Base-by-base conservation (phyloP, 2,797 vertebrate species). In the Siniperca undulata region DNA sequence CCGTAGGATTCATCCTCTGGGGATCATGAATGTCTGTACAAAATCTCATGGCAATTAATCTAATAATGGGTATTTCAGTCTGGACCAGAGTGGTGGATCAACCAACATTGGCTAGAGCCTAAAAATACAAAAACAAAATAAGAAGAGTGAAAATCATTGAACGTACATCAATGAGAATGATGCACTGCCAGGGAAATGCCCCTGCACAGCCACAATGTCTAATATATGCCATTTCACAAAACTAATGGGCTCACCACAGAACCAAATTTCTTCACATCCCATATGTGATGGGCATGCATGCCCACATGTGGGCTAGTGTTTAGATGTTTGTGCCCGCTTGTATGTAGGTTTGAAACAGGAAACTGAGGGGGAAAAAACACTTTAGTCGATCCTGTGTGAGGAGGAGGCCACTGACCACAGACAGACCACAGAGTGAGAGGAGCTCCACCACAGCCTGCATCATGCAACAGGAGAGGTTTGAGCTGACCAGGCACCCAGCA, bases 381-480 rank as follows among this genome's bases (percentile, higher is more conserved):
- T 88, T 86, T 60, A 76, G 73, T 79, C 19, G 67, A 89, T 91
- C 70, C 75, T 87, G 82, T 86, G 85, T 81, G 74, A 86, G 70
- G 76, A 86, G 70, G 61, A 88, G 82, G 65, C 89, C 76, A 64
- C 80, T 80, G 86, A 92, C 89, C 92, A 91, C 91, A 91, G 88
- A 69, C 60, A 9, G 36, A 80, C 87, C 90, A 17, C 88, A 90
- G 80, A 80, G 62, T 77, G 61, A 87, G 75, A 60, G 34, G 62
- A 84, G 70, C 59, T 60, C 2, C 19, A 81, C 87, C 84, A 9
- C 83, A 80, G 78, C 65, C 52, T 80, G 69, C 82, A 68, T 1
- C 5, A 73, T 75, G 75, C 88, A 80, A 82, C 68, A 73, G 52
- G 84, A 88, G 81, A 91, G 16, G 61, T 79, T 53, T 81, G 82